These are phyloP conservation scores for Synergus laeviventris DNA, from an alignment of 2,888 invertebrate genomes.

Conservation along the genomic window DNA sequence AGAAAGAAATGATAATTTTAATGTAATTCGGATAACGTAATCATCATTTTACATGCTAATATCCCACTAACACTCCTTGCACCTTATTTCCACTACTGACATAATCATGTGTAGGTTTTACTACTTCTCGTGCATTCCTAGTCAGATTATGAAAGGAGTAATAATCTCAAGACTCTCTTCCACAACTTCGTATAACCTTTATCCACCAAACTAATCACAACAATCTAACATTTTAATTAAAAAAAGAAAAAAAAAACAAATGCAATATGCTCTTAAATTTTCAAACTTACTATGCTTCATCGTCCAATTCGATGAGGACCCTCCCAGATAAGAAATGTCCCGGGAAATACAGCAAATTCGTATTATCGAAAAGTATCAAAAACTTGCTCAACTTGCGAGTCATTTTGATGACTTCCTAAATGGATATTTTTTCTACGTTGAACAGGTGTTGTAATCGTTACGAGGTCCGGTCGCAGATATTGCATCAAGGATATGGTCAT, in stretches of 20 bases:
- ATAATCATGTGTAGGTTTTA: constrained; percentile 10
- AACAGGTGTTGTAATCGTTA: constrained; percentile 29
- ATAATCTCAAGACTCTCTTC: neutral
- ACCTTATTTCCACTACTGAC: neutral
- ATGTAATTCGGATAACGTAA: neutral
- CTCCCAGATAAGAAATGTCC: constrained; percentile 95
- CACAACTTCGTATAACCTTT: neutral
- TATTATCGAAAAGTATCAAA: constrained; percentile 95
- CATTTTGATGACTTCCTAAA: constrained; percentile 77
- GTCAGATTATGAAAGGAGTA: neutral
- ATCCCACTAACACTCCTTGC: neutral
- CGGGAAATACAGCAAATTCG: constrained; percentile 93
- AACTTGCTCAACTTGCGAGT: constrained; percentile 94
- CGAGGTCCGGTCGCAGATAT: constrained; percentile 3
- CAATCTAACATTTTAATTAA: neutral
- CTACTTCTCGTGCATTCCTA: neutral
- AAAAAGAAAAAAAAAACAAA: constrained; percentile 37
- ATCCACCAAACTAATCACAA: neutral
- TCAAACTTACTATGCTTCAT: constrained; percentile 83
- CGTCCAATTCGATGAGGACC: constrained; percentile 94
- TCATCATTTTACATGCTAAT: neutral
- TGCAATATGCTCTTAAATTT: neutral
- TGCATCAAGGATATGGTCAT: constrained; percentile 20
- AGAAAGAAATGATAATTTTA: neutral
- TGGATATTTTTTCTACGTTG: neutral